phyloP scores from a whole-genome alignment of 2,888 invertebrate genomes.

The Philonicus albiceps region DNA sequence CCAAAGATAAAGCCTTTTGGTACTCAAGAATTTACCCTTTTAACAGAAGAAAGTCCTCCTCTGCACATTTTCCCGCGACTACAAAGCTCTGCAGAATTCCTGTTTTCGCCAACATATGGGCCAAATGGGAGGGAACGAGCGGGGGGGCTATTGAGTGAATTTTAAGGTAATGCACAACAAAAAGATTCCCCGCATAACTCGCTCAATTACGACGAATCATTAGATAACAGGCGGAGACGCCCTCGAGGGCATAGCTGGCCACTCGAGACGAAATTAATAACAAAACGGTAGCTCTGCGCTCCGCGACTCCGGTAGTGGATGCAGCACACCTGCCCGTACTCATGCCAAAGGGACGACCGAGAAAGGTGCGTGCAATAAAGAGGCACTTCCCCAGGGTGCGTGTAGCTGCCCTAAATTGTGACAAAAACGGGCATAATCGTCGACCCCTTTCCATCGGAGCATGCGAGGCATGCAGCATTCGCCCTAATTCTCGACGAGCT shows the following conservation, averaged over 20 bases:
- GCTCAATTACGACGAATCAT: not conserved
- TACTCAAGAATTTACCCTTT: not conserved
- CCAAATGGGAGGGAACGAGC: not conserved
- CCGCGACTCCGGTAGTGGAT: not conserved
- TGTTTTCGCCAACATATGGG: not conserved
- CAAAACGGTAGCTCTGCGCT: not conserved
- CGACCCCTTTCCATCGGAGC: constrained; percentile 3
- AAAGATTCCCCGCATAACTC: not conserved
- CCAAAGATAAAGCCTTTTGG: not conserved
- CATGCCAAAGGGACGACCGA: not conserved
- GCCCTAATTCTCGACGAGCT: constrained; percentile 15
- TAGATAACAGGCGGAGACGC: not conserved
- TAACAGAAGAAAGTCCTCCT: not conserved
- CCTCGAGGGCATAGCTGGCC: not conserved
- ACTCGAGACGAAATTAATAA: not conserved
- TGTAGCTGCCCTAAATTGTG: constrained; percentile 1
- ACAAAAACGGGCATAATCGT: constrained; percentile 1
- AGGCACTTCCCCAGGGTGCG: not conserved
- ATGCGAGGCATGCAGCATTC: not conserved
- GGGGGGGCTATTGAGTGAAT: not conserved
- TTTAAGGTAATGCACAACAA: not conserved
- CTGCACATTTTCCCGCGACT: not conserved
- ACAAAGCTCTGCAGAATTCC: not conserved
- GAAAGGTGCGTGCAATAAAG: not conserved
- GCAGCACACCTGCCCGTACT: not conserved